Evolutionary conservation across 2,797 vertebrate genomes (phyloP), one percentile per base, ranked within the genome.

Genomic region (Enteromius afrohamiltoni): DNA sequence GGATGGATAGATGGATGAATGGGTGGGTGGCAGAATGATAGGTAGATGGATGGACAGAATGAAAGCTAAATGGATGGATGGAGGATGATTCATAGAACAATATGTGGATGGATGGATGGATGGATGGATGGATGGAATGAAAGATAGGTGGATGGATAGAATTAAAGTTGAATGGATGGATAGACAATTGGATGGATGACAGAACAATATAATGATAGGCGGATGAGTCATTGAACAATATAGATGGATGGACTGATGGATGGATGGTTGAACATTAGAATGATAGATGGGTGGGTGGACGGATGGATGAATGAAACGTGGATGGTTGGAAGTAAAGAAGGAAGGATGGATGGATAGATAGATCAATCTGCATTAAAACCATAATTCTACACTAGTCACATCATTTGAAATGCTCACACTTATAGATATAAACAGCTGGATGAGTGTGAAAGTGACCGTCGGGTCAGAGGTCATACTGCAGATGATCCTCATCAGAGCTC

Each of bases 31-130:
- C 40, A 49, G 47, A 49, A 49, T 49, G 16, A 51, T 51, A 16
- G 6, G 6, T 47, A 13, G 45, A 40, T 6, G 37, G 5, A 69
- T 0, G 19, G 11, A 37, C 0, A 5, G 8, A 67, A 1, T 1
- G 8, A 42, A 0, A 2, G 4, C 13, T 0, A 0, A 4, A 11
- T 0, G 1, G 5, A n/a, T 0, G 6, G 37, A 68, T 0, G 1
- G 9, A 68, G 0, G 5, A 68, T 0, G 19, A 42, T 0, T 0
- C 4, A 13, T 0, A 26, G 6, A 45, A 6, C 0, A 10, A 42
- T 0, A 0, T 2, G 6, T 0, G 0, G 1, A 14, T 0, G 49
- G 5, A 51, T 55, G 51, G 51, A 55, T n/a, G 19, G 51, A 55
- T n/a, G 19, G 2, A n/a, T 0, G 49, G 5, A 51, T 55, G 51